Evolutionary conservation across 2,888 invertebrate species (phyloP), one percentile per base, ranked within the genome.

Genomic region (Drosophila niveifrons): DNA sequence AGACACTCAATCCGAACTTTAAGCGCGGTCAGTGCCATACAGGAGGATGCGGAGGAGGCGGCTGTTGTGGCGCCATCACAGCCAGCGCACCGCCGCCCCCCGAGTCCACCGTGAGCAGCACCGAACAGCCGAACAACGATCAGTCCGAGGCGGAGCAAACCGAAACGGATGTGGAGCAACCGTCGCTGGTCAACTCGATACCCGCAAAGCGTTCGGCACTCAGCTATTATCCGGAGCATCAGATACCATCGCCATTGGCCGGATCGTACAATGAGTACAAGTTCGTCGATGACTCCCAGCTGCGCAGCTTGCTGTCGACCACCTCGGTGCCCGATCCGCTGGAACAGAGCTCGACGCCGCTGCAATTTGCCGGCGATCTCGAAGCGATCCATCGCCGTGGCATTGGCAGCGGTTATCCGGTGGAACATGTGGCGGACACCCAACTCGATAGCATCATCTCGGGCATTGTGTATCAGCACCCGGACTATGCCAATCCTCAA

Each of bases 361-460:
- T 88, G 48, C 89, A 81, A 28, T 90, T 88, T 61, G 86, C 75
- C 1, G 86, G 82, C 6, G 84, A 81, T 50, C 55, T 87, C 29
- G 80, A 82, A 13, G 50, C 80, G 10, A 11, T 56, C 1, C 65
- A 51, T n/a, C 65, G 69, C 0, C 67, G 79, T 29, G 59, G 57
- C 34, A 51, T 72, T 8, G 72, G 61, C 29, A 52, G 66, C 18
- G 78, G 78, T 13, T 90, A 86, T 73, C 86, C 90, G 39, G 72
- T 78, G 36, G 80, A 80, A 36, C 80, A 75, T 36, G 31, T 82
- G 9, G 70, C 88, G 18, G 80, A 90, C 62, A 75, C 80, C 2
- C 82, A 90, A 3, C 78, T 92, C 59, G 91, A 92, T 64, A 81
- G 78, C 55, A 82, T 91, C 2, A 91, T 92, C 13, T 78, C 88